Evolutionary conservation across 2,797 vertebrate genomes (phyloP).

Genomic region (Cyclopterus lumpus): DNA sequence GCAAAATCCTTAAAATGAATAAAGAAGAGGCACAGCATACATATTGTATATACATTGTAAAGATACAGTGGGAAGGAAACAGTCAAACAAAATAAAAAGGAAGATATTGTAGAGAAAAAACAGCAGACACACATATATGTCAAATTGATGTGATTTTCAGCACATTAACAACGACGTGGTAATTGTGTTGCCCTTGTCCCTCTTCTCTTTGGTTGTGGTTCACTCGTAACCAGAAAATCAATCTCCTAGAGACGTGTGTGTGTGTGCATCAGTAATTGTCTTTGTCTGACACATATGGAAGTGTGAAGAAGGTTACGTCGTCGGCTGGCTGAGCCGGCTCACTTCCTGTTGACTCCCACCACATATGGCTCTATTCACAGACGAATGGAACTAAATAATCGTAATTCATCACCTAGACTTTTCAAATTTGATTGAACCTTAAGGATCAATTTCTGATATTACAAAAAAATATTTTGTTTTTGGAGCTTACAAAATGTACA

Average conservation of each 20-base stretch:
- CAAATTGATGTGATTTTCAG: slow-evolving; percentile 16
- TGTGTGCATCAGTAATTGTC: neutral
- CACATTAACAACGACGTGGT: slow-evolving; percentile 5
- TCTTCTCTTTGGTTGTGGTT: neutral
- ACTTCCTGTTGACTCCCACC: neutral
- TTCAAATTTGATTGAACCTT: neutral
- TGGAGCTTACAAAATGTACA: neutral
- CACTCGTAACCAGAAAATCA: slow-evolving; percentile 2
- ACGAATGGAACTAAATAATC: neutral
- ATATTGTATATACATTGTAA: neutral
- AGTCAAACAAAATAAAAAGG: neutral
- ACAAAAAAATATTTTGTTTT: neutral
- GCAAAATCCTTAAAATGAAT: slow-evolving; percentile 5
- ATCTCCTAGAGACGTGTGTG: neutral
- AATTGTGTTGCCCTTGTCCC: neutral
- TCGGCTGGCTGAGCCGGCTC: neutral
- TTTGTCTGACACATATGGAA: neutral
- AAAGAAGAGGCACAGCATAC: neutral
- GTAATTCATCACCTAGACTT: neutral
- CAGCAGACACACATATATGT: slow-evolving; percentile 3
- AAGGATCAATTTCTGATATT: neutral
- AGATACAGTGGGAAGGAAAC: neutral
- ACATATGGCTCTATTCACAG: neutral
- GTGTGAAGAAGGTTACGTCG: neutral
- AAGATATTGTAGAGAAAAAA: slow-evolving; percentile 1